Evolutionary conservation across 2,113 vertebrate species (phyloP).

Genomic region (Semnornis frantzii): DNA sequence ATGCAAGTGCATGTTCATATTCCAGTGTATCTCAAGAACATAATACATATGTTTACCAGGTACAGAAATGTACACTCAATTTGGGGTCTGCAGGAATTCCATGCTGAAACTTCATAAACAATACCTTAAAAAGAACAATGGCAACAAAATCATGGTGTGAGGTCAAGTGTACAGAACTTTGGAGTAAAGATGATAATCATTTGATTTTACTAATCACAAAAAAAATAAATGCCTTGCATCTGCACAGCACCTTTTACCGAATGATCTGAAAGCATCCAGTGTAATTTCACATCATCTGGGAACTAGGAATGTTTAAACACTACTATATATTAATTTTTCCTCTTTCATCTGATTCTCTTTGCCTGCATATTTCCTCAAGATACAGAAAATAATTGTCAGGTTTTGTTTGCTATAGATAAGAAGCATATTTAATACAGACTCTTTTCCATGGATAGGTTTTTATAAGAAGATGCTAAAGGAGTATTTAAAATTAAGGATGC

Average conservation of each 20-base stretch:
- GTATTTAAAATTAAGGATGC: not conserved
- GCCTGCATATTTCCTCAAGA: not conserved
- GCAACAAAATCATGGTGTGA: not conserved
- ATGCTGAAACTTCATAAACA: not conserved
- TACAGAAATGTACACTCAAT: not conserved
- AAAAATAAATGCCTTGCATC: not conserved
- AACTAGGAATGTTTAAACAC: not conserved
- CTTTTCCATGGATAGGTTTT: not conserved
- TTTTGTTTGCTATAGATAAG: not conserved
- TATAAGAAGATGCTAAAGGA: not conserved
- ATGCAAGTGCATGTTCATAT: not conserved
- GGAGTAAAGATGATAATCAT: not conserved
- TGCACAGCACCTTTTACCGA: not conserved
- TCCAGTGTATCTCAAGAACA: not conserved
- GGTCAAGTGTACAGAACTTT: not conserved
- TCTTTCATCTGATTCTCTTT: not conserved
- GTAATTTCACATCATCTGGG: not conserved
- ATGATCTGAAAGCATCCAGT: not conserved
- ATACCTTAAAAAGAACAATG: not conserved
- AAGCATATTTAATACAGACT: not conserved
- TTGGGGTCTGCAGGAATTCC: not conserved
- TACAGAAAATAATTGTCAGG: not conserved
- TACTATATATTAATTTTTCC: not conserved
- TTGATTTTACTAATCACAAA: not conserved
- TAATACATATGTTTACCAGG: not conserved